A percentile compares a stretch with the other conserved stretches of the same genome.
These are phyloP conservation scores for Volucella zonaria DNA, from an alignment of 2,888 invertebrate genomes.

Conservation along the genomic window DNA sequence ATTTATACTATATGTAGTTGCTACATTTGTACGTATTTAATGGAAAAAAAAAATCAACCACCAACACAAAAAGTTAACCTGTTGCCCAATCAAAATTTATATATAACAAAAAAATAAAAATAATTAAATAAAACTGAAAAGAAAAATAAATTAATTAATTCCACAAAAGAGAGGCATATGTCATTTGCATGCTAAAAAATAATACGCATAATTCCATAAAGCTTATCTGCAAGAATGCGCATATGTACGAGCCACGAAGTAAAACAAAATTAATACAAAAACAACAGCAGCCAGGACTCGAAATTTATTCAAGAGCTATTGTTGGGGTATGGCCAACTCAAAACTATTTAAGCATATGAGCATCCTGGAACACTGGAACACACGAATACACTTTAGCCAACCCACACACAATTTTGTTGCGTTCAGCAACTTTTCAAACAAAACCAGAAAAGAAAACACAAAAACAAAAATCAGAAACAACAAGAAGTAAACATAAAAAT, in stretches of 20 bases:
- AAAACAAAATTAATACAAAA: neutral
- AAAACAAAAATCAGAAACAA: slow-evolving; percentile 5
- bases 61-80: neutral
- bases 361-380: slow-evolving; percentile 11
- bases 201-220: slow-evolving; percentile 6
- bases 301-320: slow-evolving; percentile 21
- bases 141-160: neutral
- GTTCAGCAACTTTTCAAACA: slow-evolving; percentile 2
- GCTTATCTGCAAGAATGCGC: neutral
- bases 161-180: slow-evolving; percentile 9
- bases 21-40: slow-evolving; percentile 14
- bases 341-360: slow-evolving; percentile 5
- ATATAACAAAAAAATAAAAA: neutral
- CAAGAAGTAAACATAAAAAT: slow-evolving; percentile 1
- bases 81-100: slow-evolving; percentile 35
- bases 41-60: slow-evolving; percentile 10
- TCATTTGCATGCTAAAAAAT: slow-evolving; percentile 32
- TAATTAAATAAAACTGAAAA: neutral
- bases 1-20: slow-evolving; percentile 19
- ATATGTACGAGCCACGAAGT: neutral
- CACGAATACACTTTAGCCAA: slow-evolving; percentile 16
- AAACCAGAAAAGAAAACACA: neutral
- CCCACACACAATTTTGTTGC: slow-evolving; percentile 8
- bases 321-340: slow-evolving; percentile 4
- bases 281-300: neutral